Evolutionary conservation across 1,140 invertebrate species (phyloP).

Genomic region (Papilio aristodemus): DNA sequence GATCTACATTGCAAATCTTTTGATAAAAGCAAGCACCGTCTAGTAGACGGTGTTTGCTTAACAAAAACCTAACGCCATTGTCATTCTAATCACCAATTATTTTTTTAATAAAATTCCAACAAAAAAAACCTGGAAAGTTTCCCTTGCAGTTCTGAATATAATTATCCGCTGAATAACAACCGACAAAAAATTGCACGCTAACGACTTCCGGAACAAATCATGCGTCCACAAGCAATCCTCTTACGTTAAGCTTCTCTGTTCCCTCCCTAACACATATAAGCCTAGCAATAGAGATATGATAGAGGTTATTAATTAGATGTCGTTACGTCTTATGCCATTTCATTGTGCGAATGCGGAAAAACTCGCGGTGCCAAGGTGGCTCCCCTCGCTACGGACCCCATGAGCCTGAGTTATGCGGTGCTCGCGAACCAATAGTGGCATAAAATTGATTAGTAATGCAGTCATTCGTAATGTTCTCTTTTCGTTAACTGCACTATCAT

Average conservation of each 20-base stretch:
- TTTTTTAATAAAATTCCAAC: constrained; percentile 1
- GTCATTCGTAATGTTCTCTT: constrained; percentile 26
- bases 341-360: constrained; percentile 72
- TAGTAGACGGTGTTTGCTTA: no score
- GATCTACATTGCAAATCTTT: constrained; percentile 9
- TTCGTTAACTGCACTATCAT: constrained; percentile 8
- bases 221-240: constrained; percentile 74
- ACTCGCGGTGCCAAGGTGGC: constrained; percentile 44
- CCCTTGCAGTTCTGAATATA: constrained; percentile 27
- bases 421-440: constrained; percentile 30
- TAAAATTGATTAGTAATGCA: constrained; percentile 34
- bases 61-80: not conserved
- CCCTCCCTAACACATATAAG: constrained; percentile 57
- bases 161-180: constrained; percentile 44
- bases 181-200: constrained; percentile 63
- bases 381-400: constrained; percentile 31
- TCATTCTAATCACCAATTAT: constrained; percentile 14
- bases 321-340: constrained; percentile 77
- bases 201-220: constrained; percentile 70
- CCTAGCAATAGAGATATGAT: constrained; percentile 77
- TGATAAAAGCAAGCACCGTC: not conserved
- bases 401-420: constrained; percentile 24
- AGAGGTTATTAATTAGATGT: constrained; percentile 79
- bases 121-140: not conserved
- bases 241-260: constrained; percentile 65